These are phyloP conservation scores for Ectemnius cavifrons DNA, from an alignment of 2,888 invertebrate genomes.

Conservation along the genomic window DNA sequence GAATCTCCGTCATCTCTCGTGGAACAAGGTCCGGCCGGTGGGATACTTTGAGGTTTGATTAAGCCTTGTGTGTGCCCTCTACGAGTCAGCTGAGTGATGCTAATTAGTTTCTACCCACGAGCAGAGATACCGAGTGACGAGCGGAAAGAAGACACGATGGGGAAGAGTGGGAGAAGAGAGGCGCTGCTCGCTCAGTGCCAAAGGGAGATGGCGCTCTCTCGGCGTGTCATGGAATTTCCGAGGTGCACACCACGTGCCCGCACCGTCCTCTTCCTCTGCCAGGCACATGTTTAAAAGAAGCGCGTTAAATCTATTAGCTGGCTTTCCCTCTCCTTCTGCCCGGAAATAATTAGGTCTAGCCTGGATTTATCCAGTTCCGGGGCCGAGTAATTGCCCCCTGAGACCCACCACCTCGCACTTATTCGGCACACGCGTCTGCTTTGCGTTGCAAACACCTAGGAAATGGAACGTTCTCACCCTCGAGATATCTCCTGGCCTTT, in stretches of 20 bases:
- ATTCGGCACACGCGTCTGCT: background rate
- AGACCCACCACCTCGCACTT: background rate
- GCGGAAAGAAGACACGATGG: background rate
- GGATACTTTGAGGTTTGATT: slow-evolving; percentile 63
- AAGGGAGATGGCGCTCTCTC: slow-evolving; percentile 4
- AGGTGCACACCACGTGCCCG: slow-evolving; percentile 23
- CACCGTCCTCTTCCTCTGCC: slow-evolving; percentile 18
- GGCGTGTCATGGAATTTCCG: slow-evolving; percentile 51
- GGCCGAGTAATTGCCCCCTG: background rate
- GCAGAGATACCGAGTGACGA: background rate
- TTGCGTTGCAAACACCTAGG: background rate
- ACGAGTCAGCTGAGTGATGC: slow-evolving; percentile 48
- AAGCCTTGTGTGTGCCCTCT: slow-evolving; percentile 52
- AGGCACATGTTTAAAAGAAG: slow-evolving; percentile 25
- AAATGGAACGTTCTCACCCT: background rate
- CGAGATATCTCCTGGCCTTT: background rate
- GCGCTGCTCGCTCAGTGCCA: background rate
- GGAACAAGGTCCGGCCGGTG: slow-evolving; percentile 30
- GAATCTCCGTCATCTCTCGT: slow-evolving; percentile 15
- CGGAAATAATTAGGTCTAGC: slow-evolving; percentile 10
- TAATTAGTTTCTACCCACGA: slow-evolving; percentile 55
- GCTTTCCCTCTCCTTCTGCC: background rate
- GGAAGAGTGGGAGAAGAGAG: slow-evolving; percentile 1
- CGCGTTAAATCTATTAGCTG: slow-evolving; percentile 29
- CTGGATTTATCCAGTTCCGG: slow-evolving; percentile 6